Percentiles rank a stretch among this genome's conserved stretches.
Evolutionary conservation across 2,113 vertebrate genomes (phyloP).

Genomic region (Hypanus sabinus): DNA sequence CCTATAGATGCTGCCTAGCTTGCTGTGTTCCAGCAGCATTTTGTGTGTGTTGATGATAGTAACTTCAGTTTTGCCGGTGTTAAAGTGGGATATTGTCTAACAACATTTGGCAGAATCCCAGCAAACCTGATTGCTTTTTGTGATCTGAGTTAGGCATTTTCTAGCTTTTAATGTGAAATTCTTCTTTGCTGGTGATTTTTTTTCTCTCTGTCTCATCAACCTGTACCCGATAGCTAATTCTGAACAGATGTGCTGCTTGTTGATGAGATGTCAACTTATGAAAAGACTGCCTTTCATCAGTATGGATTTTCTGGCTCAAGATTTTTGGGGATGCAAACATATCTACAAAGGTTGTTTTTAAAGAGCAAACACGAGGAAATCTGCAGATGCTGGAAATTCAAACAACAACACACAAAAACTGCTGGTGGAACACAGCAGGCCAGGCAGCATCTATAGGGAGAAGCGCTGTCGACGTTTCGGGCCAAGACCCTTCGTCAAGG

Average conservation of each 20-base stretch:
- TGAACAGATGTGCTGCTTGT: neutral
- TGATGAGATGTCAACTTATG: neutral
- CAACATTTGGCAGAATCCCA: slow-evolving; percentile 1
- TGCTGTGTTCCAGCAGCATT: too few relatives aligned
- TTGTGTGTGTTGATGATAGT: too few relatives aligned
- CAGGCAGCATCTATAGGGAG: too few relatives aligned
- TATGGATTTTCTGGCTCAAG: neutral
- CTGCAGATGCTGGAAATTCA: too few relatives aligned
- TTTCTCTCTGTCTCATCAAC: neutral
- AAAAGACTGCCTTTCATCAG: neutral
- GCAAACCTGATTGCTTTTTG: neutral
- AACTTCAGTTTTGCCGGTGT: neutral
- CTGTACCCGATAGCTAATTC: neutral
- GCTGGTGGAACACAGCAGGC: too few relatives aligned
- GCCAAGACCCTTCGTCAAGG: too few relatives aligned
- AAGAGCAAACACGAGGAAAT: too few relatives aligned
- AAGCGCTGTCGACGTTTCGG: too few relatives aligned
- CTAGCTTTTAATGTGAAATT: neutral
- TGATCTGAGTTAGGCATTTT: neutral
- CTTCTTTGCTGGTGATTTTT: neutral
- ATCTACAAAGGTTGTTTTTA: neutral
- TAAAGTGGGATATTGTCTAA: neutral
- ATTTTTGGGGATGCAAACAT: neutral
- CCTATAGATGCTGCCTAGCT: too few relatives aligned
- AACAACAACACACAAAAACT: too few relatives aligned